Percentiles rank a stretch among this genome's conserved stretches.
These are phyloP conservation scores for Macrotis lagotis DNA, from an alignment of 2,113 vertebrate genomes.

Conservation along the genomic window DNA sequence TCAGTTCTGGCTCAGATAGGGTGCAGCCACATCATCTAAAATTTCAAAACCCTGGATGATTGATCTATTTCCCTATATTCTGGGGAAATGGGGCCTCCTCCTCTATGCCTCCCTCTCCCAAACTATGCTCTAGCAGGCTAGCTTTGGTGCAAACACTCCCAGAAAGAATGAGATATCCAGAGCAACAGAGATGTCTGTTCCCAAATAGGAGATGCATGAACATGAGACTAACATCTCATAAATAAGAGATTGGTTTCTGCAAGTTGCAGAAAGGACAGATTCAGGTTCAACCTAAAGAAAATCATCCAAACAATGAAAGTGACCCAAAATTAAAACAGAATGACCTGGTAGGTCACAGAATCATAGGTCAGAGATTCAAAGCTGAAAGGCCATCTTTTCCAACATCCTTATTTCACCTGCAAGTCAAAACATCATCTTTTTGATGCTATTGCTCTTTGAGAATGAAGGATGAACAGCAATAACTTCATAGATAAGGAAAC, in stretches of 20 bases:
- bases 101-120: background rate
- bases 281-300: background rate
- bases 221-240: background rate
- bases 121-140: background rate
- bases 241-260: background rate
- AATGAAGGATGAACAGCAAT: too few relatives aligned
- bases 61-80: background rate
- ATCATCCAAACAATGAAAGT: background rate
- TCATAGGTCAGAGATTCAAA: background rate
- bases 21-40: background rate
- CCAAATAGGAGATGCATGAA: background rate
- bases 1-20: background rate
- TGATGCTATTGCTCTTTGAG: too few relatives aligned
- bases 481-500: conserved; percentile 15
- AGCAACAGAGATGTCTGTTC: background rate
- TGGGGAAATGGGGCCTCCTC: background rate
- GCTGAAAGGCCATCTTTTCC: background rate
- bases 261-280: background rate
- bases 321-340: background rate
- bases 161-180: background rate
- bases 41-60: background rate
- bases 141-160: background rate
- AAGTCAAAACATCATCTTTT: too few relatives aligned
- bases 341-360: background rate
- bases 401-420: background rate